These are phyloP conservation scores for Brachyhypopomus occidentalis DNA, from an alignment of 2,113 vertebrate genomes.

Conservation along the genomic window DNA sequence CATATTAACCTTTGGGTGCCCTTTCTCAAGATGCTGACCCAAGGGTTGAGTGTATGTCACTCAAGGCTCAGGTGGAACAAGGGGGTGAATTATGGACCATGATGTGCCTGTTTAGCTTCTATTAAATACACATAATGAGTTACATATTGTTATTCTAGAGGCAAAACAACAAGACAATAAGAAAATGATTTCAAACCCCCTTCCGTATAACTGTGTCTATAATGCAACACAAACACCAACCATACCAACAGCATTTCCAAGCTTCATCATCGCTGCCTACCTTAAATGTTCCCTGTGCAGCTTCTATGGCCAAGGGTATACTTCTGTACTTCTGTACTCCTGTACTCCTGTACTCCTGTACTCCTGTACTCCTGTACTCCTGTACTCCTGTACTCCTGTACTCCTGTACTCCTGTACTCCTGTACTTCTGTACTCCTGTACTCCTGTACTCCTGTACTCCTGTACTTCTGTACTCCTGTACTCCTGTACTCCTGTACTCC, in stretches of 20 bases:
- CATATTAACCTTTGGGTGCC: slow-evolving; percentile 31
- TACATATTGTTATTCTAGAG: no score
- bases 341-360: no score
- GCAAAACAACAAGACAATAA: no score
- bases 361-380: no score
- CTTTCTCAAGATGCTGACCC: slow-evolving; percentile 29
- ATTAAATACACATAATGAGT: not conserved
- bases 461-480: no score
- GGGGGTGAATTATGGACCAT: not conserved
- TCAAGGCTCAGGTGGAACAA: slow-evolving; percentile 1
- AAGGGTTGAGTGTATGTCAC: not conserved
- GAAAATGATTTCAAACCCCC: no score
- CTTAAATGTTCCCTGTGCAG: slow-evolving; percentile 56
- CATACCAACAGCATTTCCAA: not conserved
- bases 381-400: no score
- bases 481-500: no score
- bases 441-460: no score
- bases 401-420: no score
- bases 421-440: slow-evolving; percentile 81
- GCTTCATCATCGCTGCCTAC: slow-evolving; percentile 53
- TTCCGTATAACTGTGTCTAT: no score
- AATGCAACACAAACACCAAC: no score
- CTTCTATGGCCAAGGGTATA: slow-evolving; percentile 75
- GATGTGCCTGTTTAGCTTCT: not conserved
- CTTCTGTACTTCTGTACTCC: slow-evolving; percentile 85